Evolutionary conservation across 2,113 vertebrate species (phyloP).

Genomic region (Danionella cerebrum): DNA sequence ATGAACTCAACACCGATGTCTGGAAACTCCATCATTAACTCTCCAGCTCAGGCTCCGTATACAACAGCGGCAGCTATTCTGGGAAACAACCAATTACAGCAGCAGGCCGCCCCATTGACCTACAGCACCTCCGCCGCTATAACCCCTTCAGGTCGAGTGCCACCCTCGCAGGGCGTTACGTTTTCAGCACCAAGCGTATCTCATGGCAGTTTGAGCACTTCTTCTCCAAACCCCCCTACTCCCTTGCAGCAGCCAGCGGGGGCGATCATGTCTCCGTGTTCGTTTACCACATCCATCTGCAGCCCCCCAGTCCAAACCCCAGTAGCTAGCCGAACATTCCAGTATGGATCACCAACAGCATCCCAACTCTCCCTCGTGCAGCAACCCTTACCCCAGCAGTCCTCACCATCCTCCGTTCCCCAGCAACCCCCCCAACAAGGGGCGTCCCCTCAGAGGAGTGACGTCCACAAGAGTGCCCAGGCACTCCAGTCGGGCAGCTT

Average conservation of each 20-base stretch:
- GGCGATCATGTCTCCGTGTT: conserved; percentile 80
- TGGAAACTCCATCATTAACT: conserved; percentile 79
- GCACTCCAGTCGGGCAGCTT: conserved; percentile 84
- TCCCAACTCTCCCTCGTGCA: conserved; percentile 90
- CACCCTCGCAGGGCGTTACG: conserved; percentile 65
- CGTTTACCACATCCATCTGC: conserved; percentile 79
- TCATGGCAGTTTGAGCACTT: conserved; percentile 75
- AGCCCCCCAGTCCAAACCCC: conserved; percentile 89
- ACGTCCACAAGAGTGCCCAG: conserved; percentile 84
- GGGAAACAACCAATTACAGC: conserved; percentile 69
- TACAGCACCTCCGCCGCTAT: conserved; percentile 68
- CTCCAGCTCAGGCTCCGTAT: conserved; percentile 77
- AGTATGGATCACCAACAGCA: conserved; percentile 81
- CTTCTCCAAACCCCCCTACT: conserved; percentile 71
- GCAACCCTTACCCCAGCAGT: conserved; percentile 54
- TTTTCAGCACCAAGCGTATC: conserved; percentile 73
- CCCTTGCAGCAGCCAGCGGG: conserved; percentile 74
- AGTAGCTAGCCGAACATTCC: conserved; percentile 84
- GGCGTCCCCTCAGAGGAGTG: conserved; percentile 71
- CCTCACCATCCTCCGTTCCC: conserved; percentile 47
- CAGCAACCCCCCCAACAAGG: conserved; percentile 54
- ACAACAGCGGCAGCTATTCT: conserved; percentile 55
- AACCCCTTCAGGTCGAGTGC: conserved; percentile 72
- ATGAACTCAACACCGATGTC: conserved; percentile 74
- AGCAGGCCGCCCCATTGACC: conserved; percentile 70